Percentiles rank a stretch among this genome's conserved stretches.
Conservation (phyloP, 2,888 invertebrate genomes). For the Drosophila paracracens region DNA sequence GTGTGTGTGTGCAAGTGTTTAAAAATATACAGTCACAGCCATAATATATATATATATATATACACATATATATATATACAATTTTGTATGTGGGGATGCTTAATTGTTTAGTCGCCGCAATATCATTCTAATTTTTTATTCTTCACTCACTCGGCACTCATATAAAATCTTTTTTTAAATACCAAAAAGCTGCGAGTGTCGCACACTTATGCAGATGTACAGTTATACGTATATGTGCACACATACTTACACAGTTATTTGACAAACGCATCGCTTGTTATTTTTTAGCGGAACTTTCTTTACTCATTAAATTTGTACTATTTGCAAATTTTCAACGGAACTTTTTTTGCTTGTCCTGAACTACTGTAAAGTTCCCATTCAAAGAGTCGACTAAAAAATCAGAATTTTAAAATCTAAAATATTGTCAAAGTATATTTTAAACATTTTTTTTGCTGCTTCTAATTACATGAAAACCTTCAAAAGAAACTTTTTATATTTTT, state of each 20-base stretch:
- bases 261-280: not conserved
- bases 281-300: not conserved
- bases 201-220: not conserved
- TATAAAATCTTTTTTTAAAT: slow-evolving; percentile 31
- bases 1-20: not conserved
- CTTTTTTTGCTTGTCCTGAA: not conserved
- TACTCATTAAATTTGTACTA: not conserved
- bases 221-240: not conserved
- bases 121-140: slow-evolving; percentile 41
- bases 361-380: not conserved
- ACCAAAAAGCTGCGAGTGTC: slow-evolving; percentile 25
- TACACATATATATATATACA: not conserved
- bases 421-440: not conserved
- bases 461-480: not conserved
- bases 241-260: not conserved
- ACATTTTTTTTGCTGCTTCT: not conserved
- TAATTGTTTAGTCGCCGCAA: slow-evolving; percentile 44
- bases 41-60: not conserved
- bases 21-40: slow-evolving; percentile 7
- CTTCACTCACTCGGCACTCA: slow-evolving; percentile 17
- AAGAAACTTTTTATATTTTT: not conserved
- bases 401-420: not conserved
- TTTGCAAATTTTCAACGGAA: not conserved
- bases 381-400: not conserved
- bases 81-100: slow-evolving; percentile 6